Base-by-base conservation (phyloP, 2,888 invertebrate genomes). In the Azorinus chamasolen region DNA sequence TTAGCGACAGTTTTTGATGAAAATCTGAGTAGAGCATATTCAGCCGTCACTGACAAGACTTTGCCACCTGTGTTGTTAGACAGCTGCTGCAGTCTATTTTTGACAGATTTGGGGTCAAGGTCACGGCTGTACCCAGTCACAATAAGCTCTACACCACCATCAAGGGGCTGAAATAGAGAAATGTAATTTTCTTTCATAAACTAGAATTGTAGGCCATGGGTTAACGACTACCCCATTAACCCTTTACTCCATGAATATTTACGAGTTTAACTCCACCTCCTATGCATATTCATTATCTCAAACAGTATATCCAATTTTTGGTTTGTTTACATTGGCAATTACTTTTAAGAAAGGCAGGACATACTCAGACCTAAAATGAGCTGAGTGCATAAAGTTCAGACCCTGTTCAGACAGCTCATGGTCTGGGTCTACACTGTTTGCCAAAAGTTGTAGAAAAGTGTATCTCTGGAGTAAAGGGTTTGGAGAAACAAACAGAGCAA, bases 61-160 rank as follows among this genome's bases (percentile, higher is more conserved):
- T 95, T 95, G 2, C 97, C 97, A 0, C 97, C 97, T 90, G 96
- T 96, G 92, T 97, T 97, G 87, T 96, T 95, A 0, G 96, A 96
- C 65, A 97, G 92, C 86, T 95, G 94, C 72, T 95, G 95, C 65
- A 97, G 94, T 45, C 96, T 94, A 72, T 94, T 94, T 24, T 95
- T 95, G 37, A 96, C 93, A 55, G 94, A 94, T 53, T 94, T 94
- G 0, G 93, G 91, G 5, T 95, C 95, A 83, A 95, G 94, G 78
- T 95, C 95, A 69, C 94, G 91, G 0, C 96, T 96, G 86, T 96
- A 94, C 92, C 96, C 96, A 66, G 93, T 94, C 46, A 96, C 95
- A 87, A 95, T 94, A 89, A 96, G 94, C 92, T 96, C 95, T 89
- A 63, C 59, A 8, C 78, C 68, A 22, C 59, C 70, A 39, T 88